A percentile compares a stretch with the other conserved stretches of the same genome.
phyloP scores from a whole-genome alignment of 2,113 vertebrate genomes.

The Melanerpes aurifrons region DNA sequence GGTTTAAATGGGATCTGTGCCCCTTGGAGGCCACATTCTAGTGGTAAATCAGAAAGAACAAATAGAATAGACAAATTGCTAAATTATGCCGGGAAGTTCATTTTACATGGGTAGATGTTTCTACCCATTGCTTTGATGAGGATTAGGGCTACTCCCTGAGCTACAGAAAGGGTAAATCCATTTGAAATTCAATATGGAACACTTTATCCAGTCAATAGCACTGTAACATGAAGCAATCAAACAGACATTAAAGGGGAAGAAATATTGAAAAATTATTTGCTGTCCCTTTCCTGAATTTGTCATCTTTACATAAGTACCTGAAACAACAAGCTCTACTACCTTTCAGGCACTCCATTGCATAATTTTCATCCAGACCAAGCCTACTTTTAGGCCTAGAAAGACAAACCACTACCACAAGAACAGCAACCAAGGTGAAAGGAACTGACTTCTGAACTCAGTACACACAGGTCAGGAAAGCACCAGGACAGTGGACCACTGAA shows the following conservation, averaged over 20 bases:
- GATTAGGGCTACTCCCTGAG: background rate
- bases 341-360: background rate
- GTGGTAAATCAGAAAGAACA: background rate
- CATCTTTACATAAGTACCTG: background rate
- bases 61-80: background rate
- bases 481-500: too few species aligned
- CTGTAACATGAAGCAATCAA: background rate
- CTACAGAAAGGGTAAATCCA: background rate
- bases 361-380: background rate
- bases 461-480: too few species aligned
- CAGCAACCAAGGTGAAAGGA: too few species aligned
- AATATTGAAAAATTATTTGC: background rate
- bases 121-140: background rate
- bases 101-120: background rate
- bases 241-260: background rate
- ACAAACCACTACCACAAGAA: too few species aligned
- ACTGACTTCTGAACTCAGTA: too few species aligned
- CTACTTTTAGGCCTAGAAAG: background rate
- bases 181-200: background rate
- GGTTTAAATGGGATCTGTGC: background rate
- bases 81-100: background rate
- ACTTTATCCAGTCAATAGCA: background rate
- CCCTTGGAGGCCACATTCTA: background rate
- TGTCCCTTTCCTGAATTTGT: background rate
- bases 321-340: background rate